Conservation (phyloP, 2,888 invertebrate species). For the Oasisia sp. region DNA sequence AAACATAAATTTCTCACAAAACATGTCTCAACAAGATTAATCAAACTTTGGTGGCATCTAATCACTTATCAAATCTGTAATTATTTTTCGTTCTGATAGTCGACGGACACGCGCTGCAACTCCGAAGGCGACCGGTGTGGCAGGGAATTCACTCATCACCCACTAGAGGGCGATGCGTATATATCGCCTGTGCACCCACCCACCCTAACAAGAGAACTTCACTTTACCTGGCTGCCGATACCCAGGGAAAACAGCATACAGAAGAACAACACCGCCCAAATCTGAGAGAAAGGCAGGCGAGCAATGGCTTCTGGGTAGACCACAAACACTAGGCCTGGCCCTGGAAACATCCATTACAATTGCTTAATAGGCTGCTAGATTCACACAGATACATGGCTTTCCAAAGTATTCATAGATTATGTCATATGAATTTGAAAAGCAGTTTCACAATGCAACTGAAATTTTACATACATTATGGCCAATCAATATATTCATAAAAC, state of each 20-base stretch:
- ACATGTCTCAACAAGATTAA: background rate
- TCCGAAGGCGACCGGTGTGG: background rate
- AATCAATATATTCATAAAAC: too few relatives aligned
- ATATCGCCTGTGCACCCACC: background rate
- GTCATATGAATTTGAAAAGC: too few relatives aligned
- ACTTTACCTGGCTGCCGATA: constrained; percentile 39
- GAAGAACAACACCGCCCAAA: constrained; percentile 40
- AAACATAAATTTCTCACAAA: background rate
- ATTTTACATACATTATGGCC: too few relatives aligned
- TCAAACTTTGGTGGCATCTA: background rate
- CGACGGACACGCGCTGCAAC: background rate
- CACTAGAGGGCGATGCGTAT: background rate
- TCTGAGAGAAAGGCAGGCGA: constrained; percentile 41
- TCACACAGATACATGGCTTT: too few relatives aligned
- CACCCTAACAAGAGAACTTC: background rate
- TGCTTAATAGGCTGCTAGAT: too few relatives aligned
- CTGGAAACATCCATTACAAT: constrained; percentile 42
- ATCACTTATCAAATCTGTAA: background rate
- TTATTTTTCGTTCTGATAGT: background rate
- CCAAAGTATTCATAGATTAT: too few relatives aligned
- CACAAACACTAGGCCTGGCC: constrained; percentile 65
- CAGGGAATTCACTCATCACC: background rate
- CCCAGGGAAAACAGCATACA: constrained; percentile 38
- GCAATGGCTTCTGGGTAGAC: constrained; percentile 64
- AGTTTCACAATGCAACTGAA: too few relatives aligned